These are phyloP conservation scores for Brachypteracias leptosomus DNA, from an alignment of 2,113 vertebrate genomes.

Conservation along the genomic window DNA sequence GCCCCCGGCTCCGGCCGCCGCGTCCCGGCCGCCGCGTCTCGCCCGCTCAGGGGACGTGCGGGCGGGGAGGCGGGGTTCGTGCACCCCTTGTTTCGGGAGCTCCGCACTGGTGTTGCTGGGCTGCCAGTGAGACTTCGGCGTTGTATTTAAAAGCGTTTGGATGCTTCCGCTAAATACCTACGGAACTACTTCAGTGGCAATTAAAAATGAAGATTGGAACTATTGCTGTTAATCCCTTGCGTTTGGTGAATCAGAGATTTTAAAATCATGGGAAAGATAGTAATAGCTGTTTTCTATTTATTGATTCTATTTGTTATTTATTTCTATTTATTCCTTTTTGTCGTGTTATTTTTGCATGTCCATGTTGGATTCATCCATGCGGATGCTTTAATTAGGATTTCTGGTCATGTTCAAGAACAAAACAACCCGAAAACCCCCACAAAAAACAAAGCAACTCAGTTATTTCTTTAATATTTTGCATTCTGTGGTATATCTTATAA, in stretches of 20 bases:
- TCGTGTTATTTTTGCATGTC: rapidly evolving
- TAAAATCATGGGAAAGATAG: not conserved
- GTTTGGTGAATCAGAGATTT: not conserved
- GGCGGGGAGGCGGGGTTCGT: too few relatives aligned
- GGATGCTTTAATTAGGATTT: not conserved
- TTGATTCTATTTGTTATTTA: too few relatives aligned
- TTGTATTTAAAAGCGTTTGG: rapidly evolving
- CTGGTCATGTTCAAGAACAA: not conserved
- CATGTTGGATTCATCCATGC: not conserved
- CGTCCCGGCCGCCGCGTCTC: not conserved
- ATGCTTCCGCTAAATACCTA: not conserved
- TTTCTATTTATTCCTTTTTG: too few relatives aligned
- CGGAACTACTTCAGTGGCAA: not conserved
- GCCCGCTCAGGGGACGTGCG: not conserved
- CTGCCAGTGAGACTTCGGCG: not conserved
- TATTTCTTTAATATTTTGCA: not conserved
- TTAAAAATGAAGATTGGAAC: not conserved
- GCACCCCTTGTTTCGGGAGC: not conserved
- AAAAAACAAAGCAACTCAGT: too few relatives aligned
- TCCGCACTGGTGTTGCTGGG: rapidly evolving
- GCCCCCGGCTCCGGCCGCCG: not conserved
- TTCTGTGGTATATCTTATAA: not conserved
- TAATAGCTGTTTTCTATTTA: too few relatives aligned
- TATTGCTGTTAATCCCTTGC: not conserved
- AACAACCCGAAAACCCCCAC: too few relatives aligned